Conservation (phyloP, 1,140 invertebrate species). For the Olivierus martensii region DNA sequence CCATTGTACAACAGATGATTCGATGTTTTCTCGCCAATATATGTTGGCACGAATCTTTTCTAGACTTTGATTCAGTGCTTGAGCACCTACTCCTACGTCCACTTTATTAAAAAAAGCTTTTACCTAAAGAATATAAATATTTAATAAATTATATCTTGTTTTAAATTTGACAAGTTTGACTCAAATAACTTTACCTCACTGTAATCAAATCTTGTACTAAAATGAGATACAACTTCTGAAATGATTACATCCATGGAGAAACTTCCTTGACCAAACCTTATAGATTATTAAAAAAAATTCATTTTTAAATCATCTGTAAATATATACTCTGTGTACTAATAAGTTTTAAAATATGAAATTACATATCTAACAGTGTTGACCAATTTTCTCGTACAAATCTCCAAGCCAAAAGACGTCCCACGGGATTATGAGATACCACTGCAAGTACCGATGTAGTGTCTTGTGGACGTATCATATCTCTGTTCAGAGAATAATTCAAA, state of each 20-base stretch:
- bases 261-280: conserved; percentile 48
- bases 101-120: conserved; percentile 49
- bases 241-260: conserved; percentile 53
- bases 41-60: conserved; percentile 64
- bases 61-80: conserved; percentile 53
- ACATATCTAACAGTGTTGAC: conserved; percentile 42
- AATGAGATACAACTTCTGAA: conserved; percentile 48
- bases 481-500: conserved; percentile 46
- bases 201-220: conserved; percentile 54
- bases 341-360: conserved; percentile 1
- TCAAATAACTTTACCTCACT: too few species aligned
- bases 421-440: conserved; percentile 51
- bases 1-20: conserved; percentile 44
- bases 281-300: too few species aligned
- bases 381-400: conserved; percentile 59
- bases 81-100: conserved; percentile 48
- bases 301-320: too few species aligned
- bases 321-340: too few species aligned
- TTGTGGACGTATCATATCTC: conserved; percentile 45
- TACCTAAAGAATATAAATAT: too few species aligned
- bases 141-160: too few species aligned
- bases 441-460: conserved; percentile 52
- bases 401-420: conserved; percentile 57
- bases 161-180: too few species aligned
- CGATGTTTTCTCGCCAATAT: conserved; percentile 53